These are phyloP conservation scores for Drosophila pandora DNA, from an alignment of 1,140 invertebrate genomes.

Conservation along the genomic window DNA sequence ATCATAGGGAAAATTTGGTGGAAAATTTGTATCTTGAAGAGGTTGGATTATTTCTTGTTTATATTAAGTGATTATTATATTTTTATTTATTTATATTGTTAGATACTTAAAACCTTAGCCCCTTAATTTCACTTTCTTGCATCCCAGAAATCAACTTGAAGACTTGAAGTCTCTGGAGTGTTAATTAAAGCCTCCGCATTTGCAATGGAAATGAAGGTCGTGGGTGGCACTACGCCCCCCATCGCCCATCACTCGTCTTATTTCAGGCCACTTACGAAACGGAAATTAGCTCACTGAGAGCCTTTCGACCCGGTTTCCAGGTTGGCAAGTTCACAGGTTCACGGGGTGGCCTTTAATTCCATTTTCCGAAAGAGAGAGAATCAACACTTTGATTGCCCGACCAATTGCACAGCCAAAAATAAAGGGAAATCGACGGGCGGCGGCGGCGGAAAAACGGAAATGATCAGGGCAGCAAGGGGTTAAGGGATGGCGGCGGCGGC, in stretches of 20 bases:
- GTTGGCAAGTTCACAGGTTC: not conserved
- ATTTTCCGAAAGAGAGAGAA: no score
- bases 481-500: no score
- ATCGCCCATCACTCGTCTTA: not conserved
- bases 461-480: no score
- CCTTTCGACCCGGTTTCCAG: slow-evolving; percentile 22
- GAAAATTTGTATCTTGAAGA: not conserved
- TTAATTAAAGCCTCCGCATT: slow-evolving; percentile 52
- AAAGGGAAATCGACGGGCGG: not conserved
- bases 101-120: not conserved
- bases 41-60: not conserved
- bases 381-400: not conserved
- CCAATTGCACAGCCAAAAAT: slow-evolving; percentile 39
- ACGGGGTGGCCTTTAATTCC: not conserved
- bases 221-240: not conserved
- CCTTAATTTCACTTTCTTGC: not conserved
- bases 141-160: not conserved
- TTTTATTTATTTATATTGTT: not conserved
- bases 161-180: slow-evolving; percentile 12
- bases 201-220: slow-evolving; percentile 53
- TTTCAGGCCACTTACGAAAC: slow-evolving; percentile 36
- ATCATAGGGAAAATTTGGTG: not conserved
- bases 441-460: not conserved
- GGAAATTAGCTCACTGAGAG: slow-evolving; percentile 67
- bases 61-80: no score